Evolutionary conservation across 2,888 invertebrate genomes (phyloP), one percentile per base, ranked within the genome.

Genomic region (Andrena haemorrhoa): DNA sequence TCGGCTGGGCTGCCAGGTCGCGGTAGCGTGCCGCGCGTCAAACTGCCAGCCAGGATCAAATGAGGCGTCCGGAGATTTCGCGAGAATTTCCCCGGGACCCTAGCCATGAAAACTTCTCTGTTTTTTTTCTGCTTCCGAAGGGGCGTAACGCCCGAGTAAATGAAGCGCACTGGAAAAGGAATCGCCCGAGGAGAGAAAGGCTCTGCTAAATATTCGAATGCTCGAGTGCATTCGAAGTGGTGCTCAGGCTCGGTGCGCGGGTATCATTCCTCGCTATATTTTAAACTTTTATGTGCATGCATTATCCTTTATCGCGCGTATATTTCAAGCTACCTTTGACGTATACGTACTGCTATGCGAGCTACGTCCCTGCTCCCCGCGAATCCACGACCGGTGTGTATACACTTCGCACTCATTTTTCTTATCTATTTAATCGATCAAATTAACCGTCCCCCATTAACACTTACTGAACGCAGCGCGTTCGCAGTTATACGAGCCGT

Each of bases 41-140:
- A 86, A 79, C 77, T 73, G 75, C 79, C 82, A 85, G 88, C 85
- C 85, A 86, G 88, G 85, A 89, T 92, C 86, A 92, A 92, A 92
- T 91, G 92, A 92, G 92, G 90, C 92, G 92, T 89, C 89, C 86
- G 89, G 86, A 90, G 85, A 91, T 91, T 89, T 85, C 79, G 84
- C 84, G 85, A 87, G 89, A 90, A 90, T 90, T 90, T 89, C 86
- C 70, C 72, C 49, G 70, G 61, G 31, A 66, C 73, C 82, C 79
- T 68, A 76, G 20, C 72, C 79, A 82, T 83, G 79, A 82, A 89
- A 84, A 84, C 64, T 78, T 77, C 82, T 69, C 56, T 16, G 63
- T 75, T 66, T 53, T 69, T 78, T 74, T 61, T 64, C 58, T 47
- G 49, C 65, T 65, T 58, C 71, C 68, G 70, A 79, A 80, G 87